Conservation (phyloP, 2,113 vertebrate genomes). For the Centropus bengalensis region DNA sequence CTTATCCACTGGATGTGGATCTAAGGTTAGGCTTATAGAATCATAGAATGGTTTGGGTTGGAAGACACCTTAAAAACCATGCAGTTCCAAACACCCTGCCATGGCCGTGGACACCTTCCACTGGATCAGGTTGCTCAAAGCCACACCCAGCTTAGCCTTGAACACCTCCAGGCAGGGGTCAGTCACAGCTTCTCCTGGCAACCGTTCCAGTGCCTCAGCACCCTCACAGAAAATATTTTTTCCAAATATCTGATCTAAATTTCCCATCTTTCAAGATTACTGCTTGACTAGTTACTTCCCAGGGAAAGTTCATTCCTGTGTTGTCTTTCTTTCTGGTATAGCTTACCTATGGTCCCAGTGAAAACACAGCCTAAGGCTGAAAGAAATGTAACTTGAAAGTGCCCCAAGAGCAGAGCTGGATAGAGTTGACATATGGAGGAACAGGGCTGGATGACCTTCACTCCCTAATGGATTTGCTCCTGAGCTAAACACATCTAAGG, state of each 20-base stretch:
- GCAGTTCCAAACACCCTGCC: too few species aligned
- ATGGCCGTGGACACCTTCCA: too few species aligned
- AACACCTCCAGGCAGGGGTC: too few species aligned
- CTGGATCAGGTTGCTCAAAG: too few species aligned
- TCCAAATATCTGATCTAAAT: too few species aligned
- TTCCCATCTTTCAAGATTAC: too few species aligned
- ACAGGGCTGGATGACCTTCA: neutral
- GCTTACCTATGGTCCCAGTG: neutral
- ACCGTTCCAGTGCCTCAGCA: too few species aligned
- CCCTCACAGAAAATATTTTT: too few species aligned
- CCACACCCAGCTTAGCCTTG: too few species aligned
- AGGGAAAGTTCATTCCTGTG: neutral
- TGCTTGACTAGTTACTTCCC: neutral
- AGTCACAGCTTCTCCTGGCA: too few species aligned
- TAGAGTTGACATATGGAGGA: neutral
- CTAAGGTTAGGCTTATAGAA: neutral
- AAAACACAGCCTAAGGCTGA: neutral
- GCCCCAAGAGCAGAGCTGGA: neutral
- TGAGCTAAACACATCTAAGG: neutral
- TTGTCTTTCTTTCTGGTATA: neutral
- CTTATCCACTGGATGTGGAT: neutral
- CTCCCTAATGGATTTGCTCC: constrained; percentile 5
- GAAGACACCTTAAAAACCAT: too few species aligned
- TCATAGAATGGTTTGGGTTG: too few species aligned
- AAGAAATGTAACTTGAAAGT: neutral